Evolutionary conservation across 2,888 invertebrate species (phyloP), one percentile per base, ranked within the genome.

Genomic region (Hemicrepidius hirtus): DNA sequence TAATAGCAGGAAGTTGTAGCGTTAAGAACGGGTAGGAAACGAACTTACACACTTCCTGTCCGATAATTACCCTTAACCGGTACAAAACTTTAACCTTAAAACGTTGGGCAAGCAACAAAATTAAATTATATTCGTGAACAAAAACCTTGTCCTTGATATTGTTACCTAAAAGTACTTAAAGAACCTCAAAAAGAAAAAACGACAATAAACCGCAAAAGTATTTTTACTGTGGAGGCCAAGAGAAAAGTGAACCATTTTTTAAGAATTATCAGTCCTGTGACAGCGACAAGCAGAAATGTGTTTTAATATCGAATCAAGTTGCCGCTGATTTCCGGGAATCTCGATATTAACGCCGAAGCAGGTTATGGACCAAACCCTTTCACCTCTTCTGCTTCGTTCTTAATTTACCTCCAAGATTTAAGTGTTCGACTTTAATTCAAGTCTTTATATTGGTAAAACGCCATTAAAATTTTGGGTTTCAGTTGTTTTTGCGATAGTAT

Each of bases 171-270:
- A 20, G 28, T 32, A 13, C 13, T n/a, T 32, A 55, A 28, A 24
- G 16, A 55, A 12, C 28, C 57, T 9, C 32, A 32, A 55, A 32
- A 40, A 37, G 3, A 32, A 55, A 32, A 40, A 37, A 2, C 24
- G 2, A 13, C n/a, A 40, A 16, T 40, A 18, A 20, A 44, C 41
- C 41, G 60, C 41, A 60, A 60, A 59, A 20, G 21, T 40, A 16
- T 20, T 20, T 13, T 9, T 5, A 6, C 3, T 2, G 10, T 21
- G 49, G 20, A 12, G 50, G 16, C 21, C 49, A 28, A 41, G 13
- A 16, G 62, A 62, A 67, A 65, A 71, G 68, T 71, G 68, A 74
- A 68, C 71, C 74, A 74, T 71, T 74, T 74, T 68, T 74, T 74
- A 71, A 40, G 64, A 66, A 71, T 74, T 74, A 74, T 74, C 74